Evolutionary conservation across 2,113 vertebrate species (phyloP).

Genomic region (Propithecus coquereli): DNA sequence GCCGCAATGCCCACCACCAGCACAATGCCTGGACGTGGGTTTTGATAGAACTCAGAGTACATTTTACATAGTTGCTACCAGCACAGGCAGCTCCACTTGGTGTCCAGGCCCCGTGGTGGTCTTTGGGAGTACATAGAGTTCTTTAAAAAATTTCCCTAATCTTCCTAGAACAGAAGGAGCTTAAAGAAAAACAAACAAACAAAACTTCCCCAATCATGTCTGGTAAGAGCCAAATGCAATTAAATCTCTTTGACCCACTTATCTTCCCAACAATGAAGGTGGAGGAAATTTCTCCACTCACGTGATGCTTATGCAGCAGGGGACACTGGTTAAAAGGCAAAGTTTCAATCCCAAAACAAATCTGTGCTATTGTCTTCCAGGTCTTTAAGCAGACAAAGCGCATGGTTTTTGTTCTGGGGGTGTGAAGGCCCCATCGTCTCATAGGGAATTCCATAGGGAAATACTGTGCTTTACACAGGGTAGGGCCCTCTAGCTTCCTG

Average conservation of each 20-base stretch:
- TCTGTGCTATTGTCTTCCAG: neutral
- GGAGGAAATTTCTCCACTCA: neutral
- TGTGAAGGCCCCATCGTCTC: accelerated
- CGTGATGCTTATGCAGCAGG: neutral
- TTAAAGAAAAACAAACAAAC: too few relatives aligned
- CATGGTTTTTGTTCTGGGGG: neutral
- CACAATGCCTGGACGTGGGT: neutral
- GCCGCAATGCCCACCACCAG: neutral
- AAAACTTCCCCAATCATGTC: neutral
- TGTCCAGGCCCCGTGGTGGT: neutral
- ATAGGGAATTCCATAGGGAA: neutral
- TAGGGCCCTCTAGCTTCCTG: neutral
- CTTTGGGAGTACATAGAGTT: neutral
- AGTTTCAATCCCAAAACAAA: neutral
- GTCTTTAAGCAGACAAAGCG: neutral
- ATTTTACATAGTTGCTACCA: neutral
- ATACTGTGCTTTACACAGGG: neutral
- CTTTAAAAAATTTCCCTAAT: neutral
- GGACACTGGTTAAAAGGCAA: neutral
- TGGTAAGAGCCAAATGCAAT: neutral
- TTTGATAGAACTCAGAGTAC: neutral
- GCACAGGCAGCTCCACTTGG: neutral
- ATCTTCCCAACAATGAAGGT: neutral
- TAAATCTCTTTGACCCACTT: neutral
- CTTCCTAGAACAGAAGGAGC: too few relatives aligned